These are phyloP conservation scores for Oreotragus oreotragus DNA, from an alignment of 2,113 vertebrate species.

Conservation along the genomic window DNA sequence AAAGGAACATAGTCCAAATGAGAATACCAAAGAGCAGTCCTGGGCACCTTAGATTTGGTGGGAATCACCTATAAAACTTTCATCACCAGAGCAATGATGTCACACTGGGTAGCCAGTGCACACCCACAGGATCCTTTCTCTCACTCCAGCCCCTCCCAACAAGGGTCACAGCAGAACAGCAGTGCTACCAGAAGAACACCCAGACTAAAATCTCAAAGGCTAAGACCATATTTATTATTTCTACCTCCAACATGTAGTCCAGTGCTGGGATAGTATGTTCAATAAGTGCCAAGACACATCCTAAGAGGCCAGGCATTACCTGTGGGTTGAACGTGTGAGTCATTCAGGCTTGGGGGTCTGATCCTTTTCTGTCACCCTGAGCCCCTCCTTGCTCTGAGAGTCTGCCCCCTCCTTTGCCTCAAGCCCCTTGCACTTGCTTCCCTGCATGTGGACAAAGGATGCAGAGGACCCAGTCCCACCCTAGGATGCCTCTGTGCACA, in stretches of 20 bases:
- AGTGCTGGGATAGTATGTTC: not conserved
- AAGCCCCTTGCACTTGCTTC: not conserved
- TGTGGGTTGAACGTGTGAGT: fast-evolving
- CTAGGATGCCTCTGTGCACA: not conserved
- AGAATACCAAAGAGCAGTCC: not conserved
- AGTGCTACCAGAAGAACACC: not conserved
- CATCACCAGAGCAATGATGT: not conserved
- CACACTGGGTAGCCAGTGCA: fast-evolving
- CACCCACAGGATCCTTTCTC: not conserved
- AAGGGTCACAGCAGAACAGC: not conserved
- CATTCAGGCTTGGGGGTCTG: not conserved
- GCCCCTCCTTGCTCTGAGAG: not conserved
- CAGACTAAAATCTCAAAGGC: not conserved
- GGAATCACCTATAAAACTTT: not conserved
- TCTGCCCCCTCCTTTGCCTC: not conserved
- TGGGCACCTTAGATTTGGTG: not conserved
- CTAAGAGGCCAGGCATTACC: not conserved
- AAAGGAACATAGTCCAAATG: not conserved
- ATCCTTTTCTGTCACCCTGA: not conserved
- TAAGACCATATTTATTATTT: not conserved
- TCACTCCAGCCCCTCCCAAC: too few relatives aligned
- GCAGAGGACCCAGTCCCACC: not conserved
- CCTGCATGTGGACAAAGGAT: not conserved
- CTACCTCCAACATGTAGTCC: too few relatives aligned
- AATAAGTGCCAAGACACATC: not conserved